These are phyloP conservation scores for Enteromius mattozi DNA, from an alignment of 2,797 vertebrate species.

Conservation along the genomic window DNA sequence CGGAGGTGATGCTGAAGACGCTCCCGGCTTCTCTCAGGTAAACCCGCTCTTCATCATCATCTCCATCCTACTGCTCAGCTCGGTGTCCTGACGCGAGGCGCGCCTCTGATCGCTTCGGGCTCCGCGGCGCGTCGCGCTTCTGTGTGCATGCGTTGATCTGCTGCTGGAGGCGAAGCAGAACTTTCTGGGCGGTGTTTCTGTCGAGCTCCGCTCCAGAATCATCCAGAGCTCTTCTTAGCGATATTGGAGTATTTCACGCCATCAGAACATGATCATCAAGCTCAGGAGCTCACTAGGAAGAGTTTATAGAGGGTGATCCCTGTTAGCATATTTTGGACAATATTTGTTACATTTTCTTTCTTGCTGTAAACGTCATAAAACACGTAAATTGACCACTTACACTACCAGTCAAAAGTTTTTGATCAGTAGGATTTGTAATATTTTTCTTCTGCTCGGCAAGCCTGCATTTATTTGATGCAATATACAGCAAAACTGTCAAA, in stretches of 20 bases:
- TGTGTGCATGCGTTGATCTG: background rate
- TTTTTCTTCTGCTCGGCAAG: background rate
- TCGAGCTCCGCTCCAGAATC: background rate
- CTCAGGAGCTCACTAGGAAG: background rate
- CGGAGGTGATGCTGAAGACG: conserved; percentile 20
- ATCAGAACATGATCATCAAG: no score
- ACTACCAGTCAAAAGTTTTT: background rate
- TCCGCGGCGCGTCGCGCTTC: background rate
- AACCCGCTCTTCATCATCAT: background rate
- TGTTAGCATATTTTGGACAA: background rate
- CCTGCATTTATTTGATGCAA: no score
- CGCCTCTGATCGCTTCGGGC: no score
- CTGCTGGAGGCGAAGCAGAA: background rate
- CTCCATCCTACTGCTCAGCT: background rate
- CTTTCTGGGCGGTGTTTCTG: background rate
- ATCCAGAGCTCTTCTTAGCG: no score
- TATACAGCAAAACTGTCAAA: no score
- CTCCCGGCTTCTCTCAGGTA: conserved; percentile 24
- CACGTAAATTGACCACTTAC: background rate
- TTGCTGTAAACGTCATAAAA: background rate
- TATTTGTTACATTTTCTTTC: background rate
- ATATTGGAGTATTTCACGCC: no score
- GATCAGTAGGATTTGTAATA: background rate
- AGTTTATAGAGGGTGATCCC: no score
- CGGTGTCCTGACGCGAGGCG: no score